phyloP scores from a whole-genome alignment of 2,797 vertebrate genomes.

The Silurus aristotelis region DNA sequence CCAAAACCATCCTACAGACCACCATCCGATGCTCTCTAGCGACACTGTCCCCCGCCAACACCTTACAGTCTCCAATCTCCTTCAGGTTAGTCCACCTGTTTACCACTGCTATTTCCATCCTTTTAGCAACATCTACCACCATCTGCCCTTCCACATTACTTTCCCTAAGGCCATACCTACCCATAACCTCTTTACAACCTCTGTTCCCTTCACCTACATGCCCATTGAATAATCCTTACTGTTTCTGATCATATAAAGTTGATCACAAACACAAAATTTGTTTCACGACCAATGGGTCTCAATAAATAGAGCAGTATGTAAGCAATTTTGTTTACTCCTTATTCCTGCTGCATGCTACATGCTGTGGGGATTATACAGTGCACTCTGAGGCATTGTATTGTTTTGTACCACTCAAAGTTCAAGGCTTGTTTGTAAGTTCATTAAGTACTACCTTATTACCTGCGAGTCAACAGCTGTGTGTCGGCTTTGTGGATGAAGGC shows the following conservation, averaged over 20 bases:
- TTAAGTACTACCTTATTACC: slow-evolving; percentile 32
- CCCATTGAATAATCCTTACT: not conserved
- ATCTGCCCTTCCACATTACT: too few relatives aligned
- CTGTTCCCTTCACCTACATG: too few relatives aligned
- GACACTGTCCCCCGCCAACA: too few relatives aligned
- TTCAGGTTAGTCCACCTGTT: too few relatives aligned
- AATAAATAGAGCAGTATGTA: not conserved
- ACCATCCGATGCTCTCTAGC: too few relatives aligned
- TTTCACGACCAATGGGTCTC: not conserved
- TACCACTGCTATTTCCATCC: too few relatives aligned
- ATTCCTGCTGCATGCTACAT: not conserved
- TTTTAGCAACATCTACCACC: too few relatives aligned
- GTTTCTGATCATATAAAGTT: not conserved
- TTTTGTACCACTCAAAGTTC: not conserved
- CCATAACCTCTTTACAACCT: too few relatives aligned
- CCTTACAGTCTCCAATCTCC: too few relatives aligned
- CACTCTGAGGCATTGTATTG: not conserved
- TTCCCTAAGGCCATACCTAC: too few relatives aligned
- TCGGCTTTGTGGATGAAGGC: slow-evolving; percentile 32
- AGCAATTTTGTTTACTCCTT: not conserved
- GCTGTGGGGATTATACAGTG: not conserved
- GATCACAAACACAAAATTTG: not conserved
- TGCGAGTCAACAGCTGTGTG: slow-evolving; percentile 23
- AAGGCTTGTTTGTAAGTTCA: slow-evolving; percentile 26
- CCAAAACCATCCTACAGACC: too few relatives aligned